Base-by-base conservation (phyloP, 2,888 invertebrate species). In the Apodemia hepburni region DNA sequence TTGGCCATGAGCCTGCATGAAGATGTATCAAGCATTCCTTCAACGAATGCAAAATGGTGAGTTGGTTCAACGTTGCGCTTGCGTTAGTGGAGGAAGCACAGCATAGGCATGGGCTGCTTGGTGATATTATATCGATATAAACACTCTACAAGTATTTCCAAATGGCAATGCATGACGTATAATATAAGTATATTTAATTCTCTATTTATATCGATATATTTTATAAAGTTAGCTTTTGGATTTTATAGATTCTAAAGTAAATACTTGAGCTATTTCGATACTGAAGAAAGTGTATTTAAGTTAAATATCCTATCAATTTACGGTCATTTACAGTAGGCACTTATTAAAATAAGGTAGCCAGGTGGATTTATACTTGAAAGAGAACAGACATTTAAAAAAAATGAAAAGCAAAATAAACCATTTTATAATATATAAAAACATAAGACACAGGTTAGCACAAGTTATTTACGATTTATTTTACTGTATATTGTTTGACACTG, bases 11-110 rank as follows among this genome's bases (percentile, higher is more conserved):
- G 74, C 72, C 79, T 79, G 90, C 90, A 90, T 90, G 89, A 84
- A 82, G 87, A 85, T 68, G 6, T 42, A 58, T 67, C 76, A 87
- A 89, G 83, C 90, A 89, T 90, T 90, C 89, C 87, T 74, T 79
- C 77, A 76, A 87, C 90, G 90, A 90, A 84, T 89, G 90, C 82
- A 69, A 65, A 68, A 82, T 77, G 90, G 90, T 90, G 84, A 90
- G 90, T 90, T 78, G 72, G 73, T 76, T 77, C 75, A 72, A 75
- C 74, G 84, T 86, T 85, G 83, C 70, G 87, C 87, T 82, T 77
- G 65, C 65, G 62, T 62, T 59, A 65, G 62, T 67, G 64, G 64
- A 63, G 63, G 65, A 58, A 68, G 70, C 68, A 68, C 65, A 62
- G 70, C 67, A 58, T 62, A 62, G 65, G 68, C 71, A 70, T 71